phyloP scores from a whole-genome alignment of 1,140 invertebrate genomes.

The fruit fly (Drosophila melanogaster) region DNA sequence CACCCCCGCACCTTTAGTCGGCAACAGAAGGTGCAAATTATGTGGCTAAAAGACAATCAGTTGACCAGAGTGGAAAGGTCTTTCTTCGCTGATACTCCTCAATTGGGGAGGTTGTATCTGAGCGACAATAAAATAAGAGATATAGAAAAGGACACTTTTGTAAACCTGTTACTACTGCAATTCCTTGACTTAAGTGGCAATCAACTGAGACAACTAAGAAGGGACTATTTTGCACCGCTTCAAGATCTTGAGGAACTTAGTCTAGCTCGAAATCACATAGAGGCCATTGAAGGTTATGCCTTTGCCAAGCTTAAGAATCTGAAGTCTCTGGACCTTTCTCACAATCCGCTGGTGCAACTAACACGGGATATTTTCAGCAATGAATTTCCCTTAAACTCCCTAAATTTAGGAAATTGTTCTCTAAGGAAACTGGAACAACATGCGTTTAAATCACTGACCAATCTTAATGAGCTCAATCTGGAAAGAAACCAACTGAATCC shows the following conservation, averaged over 20 bases:
- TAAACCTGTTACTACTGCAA: conserved; percentile 89
- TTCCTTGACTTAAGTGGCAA: conserved; percentile 93
- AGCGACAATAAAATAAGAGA: conserved; percentile 92
- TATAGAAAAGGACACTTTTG: conserved; percentile 92
- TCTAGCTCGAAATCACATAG: conserved; percentile 88
- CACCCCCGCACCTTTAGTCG: conserved; percentile 92
- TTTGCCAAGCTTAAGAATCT: conserved; percentile 88
- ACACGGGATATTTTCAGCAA: conserved; percentile 88
- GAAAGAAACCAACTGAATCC: conserved; percentile 90
- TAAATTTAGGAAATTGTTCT: conserved; percentile 85
- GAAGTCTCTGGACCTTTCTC: conserved; percentile 88
- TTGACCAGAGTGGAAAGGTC: conserved; percentile 89
- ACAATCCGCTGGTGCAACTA: conserved; percentile 87
- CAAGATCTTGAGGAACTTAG: conserved; percentile 88
- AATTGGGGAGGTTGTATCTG: conserved; percentile 91
- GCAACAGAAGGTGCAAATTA: conserved; percentile 92
- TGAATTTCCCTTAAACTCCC: conserved; percentile 86
- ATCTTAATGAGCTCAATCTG: conserved; percentile 89
- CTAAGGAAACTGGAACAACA: conserved; percentile 87
- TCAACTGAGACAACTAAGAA: conserved; percentile 87
- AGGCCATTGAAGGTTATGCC: conserved; percentile 87
- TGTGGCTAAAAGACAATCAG: conserved; percentile 94
- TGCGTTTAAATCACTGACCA: conserved; percentile 88
- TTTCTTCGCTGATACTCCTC: conserved; percentile 90
- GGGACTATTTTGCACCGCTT: conserved; percentile 88